Evolutionary conservation across 2,113 vertebrate genomes (phyloP).

Genomic region (Psilopogon haemacephalus): DNA sequence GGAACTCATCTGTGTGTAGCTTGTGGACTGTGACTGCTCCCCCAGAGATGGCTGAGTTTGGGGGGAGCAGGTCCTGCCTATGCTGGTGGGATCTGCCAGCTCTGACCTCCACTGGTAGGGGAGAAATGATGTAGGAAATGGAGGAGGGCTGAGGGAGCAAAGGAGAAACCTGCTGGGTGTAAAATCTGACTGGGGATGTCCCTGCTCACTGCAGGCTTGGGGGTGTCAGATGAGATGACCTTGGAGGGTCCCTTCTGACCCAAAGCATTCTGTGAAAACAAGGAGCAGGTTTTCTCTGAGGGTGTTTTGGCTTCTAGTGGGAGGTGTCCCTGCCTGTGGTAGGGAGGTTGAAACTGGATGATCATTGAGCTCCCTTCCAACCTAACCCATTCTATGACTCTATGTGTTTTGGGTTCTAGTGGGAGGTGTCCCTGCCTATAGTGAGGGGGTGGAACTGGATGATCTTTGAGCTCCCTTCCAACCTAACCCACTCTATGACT

Average conservation of each 20-base stretch:
- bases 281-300: background rate
- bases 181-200: background rate
- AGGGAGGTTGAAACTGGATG: too few relatives aligned
- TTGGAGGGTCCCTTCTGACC: too few relatives aligned
- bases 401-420: background rate
- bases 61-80: background rate
- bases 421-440: too few relatives aligned
- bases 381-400: too few relatives aligned
- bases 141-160: background rate
- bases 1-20: background rate
- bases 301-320: background rate
- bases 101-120: rapidly evolving
- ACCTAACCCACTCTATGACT: too few relatives aligned
- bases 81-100: background rate
- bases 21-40: background rate
- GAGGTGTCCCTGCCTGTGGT: too few relatives aligned
- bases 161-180: rapidly evolving
- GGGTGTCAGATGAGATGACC: too few relatives aligned
- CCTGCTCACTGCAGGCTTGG: too few relatives aligned
- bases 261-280: too few relatives aligned
- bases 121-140: background rate
- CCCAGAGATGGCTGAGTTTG: background rate
- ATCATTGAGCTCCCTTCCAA: too few relatives aligned
- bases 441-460: too few relatives aligned
- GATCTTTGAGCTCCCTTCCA: too few relatives aligned